Evolutionary conservation across 2,113 vertebrate species (phyloP), one percentile per base, ranked within the genome.

Genomic region (Dascyllus trimaculatus): DNA sequence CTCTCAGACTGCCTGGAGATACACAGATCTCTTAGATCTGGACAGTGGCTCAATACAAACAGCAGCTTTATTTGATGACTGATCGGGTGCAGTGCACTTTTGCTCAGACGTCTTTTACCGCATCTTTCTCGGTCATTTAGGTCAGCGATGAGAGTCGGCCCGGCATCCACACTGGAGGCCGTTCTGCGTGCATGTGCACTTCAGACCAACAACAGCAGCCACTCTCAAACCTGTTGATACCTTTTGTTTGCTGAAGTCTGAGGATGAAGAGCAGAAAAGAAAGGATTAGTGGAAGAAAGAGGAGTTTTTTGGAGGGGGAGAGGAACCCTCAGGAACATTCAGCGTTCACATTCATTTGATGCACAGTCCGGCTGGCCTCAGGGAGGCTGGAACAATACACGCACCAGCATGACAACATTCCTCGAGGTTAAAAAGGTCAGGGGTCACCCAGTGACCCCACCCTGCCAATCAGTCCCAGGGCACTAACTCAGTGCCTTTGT

Each of bases 381-480:
- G 83, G 83, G 85, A 88, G 81, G 77, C 86, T 72, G 84, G 83
- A 93, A 93, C 92, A 93, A 93, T 92, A 87, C 85, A 78, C 57
- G 75, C 92, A 93, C 92, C 84, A 85, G 89, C 88, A 89, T 68
- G 76, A 87, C 89, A 87, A 82, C 90, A 94, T 94, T 94, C 93
- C 87, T 91, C 2, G 46, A 87, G 92, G 91, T 93, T 92, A 92
- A 85, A 90, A 89, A 88, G 89, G 87, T 90, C 86, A 89, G 73
- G 80, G 90, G 93, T 92, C 88, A 78, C 68, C 24, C 52, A 13
- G 46, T 38, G 71, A 91, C 88, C 88, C 92, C 87, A 84, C 87
- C 83, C 91, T 89, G 88, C 85, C 90, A 92, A 91, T 93, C 91
- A 89, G 86, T 88, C 76, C 80, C 71, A 79, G 85, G 87, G 90